phyloP scores from a whole-genome alignment of 2,797 vertebrate species.

The Champsocephalus esox region DNA sequence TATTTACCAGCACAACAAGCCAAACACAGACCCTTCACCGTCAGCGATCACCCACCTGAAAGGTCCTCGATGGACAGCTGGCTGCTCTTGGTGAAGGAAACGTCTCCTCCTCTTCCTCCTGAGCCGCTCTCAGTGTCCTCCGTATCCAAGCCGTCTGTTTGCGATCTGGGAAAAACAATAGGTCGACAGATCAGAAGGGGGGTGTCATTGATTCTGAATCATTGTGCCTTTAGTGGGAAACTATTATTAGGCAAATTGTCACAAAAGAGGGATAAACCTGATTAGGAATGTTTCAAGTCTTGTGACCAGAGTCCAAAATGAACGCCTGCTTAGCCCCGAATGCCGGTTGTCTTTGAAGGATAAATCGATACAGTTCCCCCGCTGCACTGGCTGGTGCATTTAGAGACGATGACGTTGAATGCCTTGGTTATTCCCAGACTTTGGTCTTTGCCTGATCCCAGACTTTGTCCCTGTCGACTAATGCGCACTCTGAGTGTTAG shows the following conservation, averaged over 20 bases:
- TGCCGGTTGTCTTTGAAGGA: constrained; percentile 62
- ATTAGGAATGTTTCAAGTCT: constrained; percentile 69
- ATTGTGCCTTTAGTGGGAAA: constrained; percentile 50
- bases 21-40: background rate
- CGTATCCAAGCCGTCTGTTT: constrained; percentile 92
- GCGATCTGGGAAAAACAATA: constrained; percentile 86
- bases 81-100: constrained; percentile 88
- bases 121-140: constrained; percentile 83
- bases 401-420: constrained; percentile 41
- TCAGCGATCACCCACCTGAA: constrained; percentile 82
- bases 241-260: constrained; percentile 61
- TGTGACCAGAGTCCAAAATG: constrained; percentile 63
- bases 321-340: constrained; percentile 58
- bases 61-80: constrained; percentile 91
- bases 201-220: constrained; percentile 54
- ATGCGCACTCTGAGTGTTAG: constrained; percentile 10
- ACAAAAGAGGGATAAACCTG: constrained; percentile 67
- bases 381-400: constrained; percentile 28
- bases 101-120: constrained; percentile 85
- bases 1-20: background rate
- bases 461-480: constrained; percentile 67
- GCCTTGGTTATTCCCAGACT: constrained; percentile 29
- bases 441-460: constrained; percentile 52
- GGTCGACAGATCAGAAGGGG: constrained; percentile 33
- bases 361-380: constrained; percentile 58